Evolutionary conservation across 2,113 vertebrate genomes (phyloP).

Genomic region (Pelecanoides urinatrix): DNA sequence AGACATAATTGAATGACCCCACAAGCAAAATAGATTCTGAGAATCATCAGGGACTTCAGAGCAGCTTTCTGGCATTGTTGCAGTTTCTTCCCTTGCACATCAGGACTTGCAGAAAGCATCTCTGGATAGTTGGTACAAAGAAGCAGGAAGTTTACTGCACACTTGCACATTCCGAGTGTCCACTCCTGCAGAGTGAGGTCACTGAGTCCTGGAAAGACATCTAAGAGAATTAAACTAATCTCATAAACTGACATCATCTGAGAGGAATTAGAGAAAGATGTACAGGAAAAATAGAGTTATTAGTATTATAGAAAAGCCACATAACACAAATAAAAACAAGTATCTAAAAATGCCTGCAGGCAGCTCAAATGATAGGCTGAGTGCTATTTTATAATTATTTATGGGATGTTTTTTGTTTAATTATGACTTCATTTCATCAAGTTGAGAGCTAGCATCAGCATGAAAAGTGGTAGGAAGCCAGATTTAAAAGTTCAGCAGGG

Average conservation of each 20-base stretch:
- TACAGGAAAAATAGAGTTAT: background rate
- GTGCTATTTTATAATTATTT: background rate
- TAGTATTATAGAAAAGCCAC: background rate
- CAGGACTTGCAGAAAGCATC: background rate
- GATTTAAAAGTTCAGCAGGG: background rate
- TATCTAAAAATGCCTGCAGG: background rate
- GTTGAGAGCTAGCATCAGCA: background rate
- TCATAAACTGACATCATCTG: constrained; percentile 8
- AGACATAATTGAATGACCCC: background rate
- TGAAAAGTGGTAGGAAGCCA: background rate
- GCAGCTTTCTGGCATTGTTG: background rate
- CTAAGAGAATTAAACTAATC: constrained; percentile 29
- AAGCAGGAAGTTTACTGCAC: constrained; percentile 26
- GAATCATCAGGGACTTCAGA: background rate
- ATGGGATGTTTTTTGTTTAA: background rate
- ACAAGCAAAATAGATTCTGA: background rate
- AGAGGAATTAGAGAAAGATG: background rate
- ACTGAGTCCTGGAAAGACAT: constrained; percentile 46
- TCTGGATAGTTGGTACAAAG: background rate
- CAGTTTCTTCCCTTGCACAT: background rate
- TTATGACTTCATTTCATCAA: constrained; percentile 14
- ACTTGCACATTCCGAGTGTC: constrained; percentile 10
- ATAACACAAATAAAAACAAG: background rate
- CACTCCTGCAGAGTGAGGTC: constrained; percentile 39
- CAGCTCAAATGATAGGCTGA: background rate